phyloP scores from a whole-genome alignment of 1,140 invertebrate genomes.

The Cataglyphis hispanica region DNA sequence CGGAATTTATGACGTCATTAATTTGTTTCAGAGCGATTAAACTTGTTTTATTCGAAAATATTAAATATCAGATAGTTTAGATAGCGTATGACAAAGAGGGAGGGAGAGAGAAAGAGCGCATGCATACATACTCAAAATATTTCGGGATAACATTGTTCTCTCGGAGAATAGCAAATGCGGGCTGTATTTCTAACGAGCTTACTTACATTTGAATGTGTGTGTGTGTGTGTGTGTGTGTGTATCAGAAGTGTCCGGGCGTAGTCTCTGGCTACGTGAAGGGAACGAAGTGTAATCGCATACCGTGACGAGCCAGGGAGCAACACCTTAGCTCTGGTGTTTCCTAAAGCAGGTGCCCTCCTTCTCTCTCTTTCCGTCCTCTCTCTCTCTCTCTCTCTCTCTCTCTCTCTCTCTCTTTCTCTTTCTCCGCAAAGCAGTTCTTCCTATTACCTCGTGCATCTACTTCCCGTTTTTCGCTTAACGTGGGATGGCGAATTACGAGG shows the following conservation, averaged over 20 bases:
- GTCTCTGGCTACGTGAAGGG: slow-evolving; percentile 4
- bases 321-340: slow-evolving; percentile 55
- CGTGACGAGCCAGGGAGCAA: slow-evolving; percentile 59
- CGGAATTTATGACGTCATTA: no score
- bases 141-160: slow-evolving; percentile 13
- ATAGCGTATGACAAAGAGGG: neutral
- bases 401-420: neutral
- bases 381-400: neutral
- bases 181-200: slow-evolving; percentile 61
- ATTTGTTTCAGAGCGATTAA: no score
- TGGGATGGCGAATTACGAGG: slow-evolving; percentile 72
- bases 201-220: slow-evolving; percentile 31
- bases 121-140: neutral
- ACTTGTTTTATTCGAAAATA: no score
- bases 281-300: slow-evolving; percentile 64
- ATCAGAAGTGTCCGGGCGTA: slow-evolving; percentile 15
- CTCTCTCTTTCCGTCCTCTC: neutral
- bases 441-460: slow-evolving; percentile 43
- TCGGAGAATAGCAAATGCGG: slow-evolving; percentile 15
- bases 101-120: neutral
- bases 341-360: neutral
- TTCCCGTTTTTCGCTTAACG: slow-evolving; percentile 65
- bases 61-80: slow-evolving; percentile 23
- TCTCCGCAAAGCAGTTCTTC: slow-evolving; percentile 41
- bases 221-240: neutral